These are phyloP conservation scores for Hypsopygia costalis DNA, from an alignment of 2,888 invertebrate genomes.

Conservation along the genomic window DNA sequence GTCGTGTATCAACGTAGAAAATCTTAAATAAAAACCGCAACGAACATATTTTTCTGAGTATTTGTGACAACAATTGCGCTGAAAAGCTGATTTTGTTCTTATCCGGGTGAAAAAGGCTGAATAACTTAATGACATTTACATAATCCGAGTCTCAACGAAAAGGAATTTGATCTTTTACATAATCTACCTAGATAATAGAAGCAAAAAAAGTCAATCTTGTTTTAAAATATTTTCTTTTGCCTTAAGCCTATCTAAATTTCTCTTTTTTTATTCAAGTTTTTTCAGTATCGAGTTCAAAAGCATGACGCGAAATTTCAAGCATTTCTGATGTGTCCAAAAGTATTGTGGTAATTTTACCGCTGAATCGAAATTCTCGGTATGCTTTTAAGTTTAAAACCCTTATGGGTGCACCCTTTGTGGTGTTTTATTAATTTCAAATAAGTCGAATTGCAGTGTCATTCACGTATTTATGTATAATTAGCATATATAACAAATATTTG, in stretches of 20 bases:
- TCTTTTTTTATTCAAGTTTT: constrained; percentile 22
- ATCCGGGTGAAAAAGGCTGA: not conserved
- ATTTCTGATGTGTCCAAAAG: constrained; percentile 51
- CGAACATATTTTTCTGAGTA: too few species aligned
- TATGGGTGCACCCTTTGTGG: constrained; percentile 18
- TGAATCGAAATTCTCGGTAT: constrained; percentile 41
- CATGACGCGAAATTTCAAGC: constrained; percentile 43
- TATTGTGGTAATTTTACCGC: constrained; percentile 49
- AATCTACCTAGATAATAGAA: too few species aligned
- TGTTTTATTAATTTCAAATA: constrained; percentile 23
- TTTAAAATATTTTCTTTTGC: too few species aligned
- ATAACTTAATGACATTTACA: not conserved
- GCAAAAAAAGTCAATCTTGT: not conserved
- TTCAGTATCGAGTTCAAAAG: constrained; percentile 23
- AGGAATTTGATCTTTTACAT: not conserved
- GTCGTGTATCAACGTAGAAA: too few species aligned
- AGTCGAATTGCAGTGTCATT: too few species aligned
- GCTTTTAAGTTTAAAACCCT: constrained; percentile 44
- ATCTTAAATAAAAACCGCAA: too few species aligned
- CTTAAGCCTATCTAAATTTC: not conserved
- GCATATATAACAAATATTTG: too few species aligned
- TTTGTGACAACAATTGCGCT: too few species aligned
- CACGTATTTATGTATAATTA: too few species aligned
- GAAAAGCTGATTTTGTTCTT: too few species aligned
- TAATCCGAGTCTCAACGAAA: not conserved